Percentiles rank a stretch among this genome's conserved stretches.
Evolutionary conservation across 2,888 invertebrate species (phyloP).

Genomic region (Limnephilus marmoratus): DNA sequence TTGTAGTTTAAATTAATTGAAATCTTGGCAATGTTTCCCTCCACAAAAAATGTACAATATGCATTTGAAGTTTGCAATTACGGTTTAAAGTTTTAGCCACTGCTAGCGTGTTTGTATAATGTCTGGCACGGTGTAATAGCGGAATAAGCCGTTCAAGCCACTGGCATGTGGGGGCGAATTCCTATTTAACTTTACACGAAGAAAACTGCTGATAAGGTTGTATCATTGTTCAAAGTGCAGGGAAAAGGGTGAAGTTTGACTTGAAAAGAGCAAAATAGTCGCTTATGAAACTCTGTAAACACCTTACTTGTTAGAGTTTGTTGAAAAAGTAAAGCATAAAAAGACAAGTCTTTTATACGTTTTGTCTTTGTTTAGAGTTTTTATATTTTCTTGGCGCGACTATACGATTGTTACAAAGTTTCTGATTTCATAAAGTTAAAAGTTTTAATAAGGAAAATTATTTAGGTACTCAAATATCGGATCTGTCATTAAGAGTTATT

Average conservation of each 20-base stretch:
- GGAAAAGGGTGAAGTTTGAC: constrained; percentile 53
- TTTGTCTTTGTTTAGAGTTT: neutral
- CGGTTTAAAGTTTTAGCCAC: neutral
- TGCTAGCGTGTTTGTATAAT: constrained; percentile 2
- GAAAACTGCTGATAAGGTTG: constrained; percentile 62
- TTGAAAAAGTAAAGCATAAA: constrained; percentile 22
- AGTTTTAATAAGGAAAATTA: neutral
- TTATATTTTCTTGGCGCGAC: neutral
- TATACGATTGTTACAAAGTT: neutral
- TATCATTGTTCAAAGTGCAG: constrained; percentile 61
- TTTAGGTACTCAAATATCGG: neutral
- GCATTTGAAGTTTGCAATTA: neutral
- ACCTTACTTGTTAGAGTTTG: constrained; percentile 47
- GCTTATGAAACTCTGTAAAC: constrained; percentile 37
- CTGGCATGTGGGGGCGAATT: constrained; percentile 17
- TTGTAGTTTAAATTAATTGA: neutral
- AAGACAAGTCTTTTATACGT: neutral
- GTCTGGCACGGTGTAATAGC: neutral
- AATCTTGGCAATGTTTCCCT: constrained; percentile 51
- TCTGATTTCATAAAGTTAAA: neutral
- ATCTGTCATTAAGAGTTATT: neutral
- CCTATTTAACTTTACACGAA: constrained; percentile 60
- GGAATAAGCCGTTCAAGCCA: neutral
- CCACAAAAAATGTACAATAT: constrained; percentile 53
- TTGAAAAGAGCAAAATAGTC: constrained; percentile 43